Evolutionary conservation across 1,140 invertebrate species (phyloP).

Genomic region (Leptonema lineaticorne): DNA sequence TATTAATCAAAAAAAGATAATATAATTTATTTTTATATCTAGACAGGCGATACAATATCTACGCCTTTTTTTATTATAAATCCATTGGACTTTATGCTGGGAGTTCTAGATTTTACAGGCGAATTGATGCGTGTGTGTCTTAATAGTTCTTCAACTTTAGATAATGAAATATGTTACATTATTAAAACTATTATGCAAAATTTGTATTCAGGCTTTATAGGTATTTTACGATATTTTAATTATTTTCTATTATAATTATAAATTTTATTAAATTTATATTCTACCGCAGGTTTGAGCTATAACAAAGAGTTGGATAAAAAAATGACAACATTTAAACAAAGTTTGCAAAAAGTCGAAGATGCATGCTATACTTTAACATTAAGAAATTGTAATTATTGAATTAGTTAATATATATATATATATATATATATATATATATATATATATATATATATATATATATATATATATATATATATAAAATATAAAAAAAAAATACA

Average conservation of each 20-base stretch:
- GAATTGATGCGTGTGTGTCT: constrained; percentile 89
- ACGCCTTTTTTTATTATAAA: constrained; percentile 50
- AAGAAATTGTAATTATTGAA: no score
- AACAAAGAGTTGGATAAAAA: constrained; percentile 31
- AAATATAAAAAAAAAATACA: no score
- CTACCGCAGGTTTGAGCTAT: constrained; percentile 1
- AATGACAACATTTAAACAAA: constrained; percentile 29
- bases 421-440: no score
- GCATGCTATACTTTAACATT: constrained; percentile 36
- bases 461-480: no score
- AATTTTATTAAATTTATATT: no score
- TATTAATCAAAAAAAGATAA: background rate
- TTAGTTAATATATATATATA: no score
- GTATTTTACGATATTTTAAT: constrained; percentile 43
- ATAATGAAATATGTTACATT: constrained; percentile 73
- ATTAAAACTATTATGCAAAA: constrained; percentile 66
- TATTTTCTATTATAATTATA: background rate
- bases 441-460: no score
- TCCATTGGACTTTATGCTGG: constrained; percentile 76
- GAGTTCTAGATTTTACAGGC: constrained; percentile 84
- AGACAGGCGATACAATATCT: background rate
- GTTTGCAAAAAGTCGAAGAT: constrained; percentile 36
- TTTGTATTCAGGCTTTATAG: constrained; percentile 72
- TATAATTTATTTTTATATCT: background rate
- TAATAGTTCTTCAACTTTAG: constrained; percentile 75